phyloP scores from a whole-genome alignment of 2,797 vertebrate species.

The Melopsittacus undulatus region DNA sequence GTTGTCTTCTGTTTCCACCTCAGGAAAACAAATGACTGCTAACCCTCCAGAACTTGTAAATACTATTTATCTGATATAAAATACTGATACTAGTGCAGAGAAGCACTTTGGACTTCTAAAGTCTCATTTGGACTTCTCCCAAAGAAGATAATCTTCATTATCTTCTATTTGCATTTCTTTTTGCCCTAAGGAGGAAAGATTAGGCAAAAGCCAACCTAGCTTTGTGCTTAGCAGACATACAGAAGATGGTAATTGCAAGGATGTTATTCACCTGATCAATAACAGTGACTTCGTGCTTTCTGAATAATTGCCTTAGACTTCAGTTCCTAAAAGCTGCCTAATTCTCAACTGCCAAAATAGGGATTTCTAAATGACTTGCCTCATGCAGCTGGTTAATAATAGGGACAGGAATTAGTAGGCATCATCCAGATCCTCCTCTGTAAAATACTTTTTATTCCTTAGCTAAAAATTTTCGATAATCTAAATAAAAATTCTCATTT shows the following conservation, averaged over 20 bases:
- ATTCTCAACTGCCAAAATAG: background rate
- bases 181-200: background rate
- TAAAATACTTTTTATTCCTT: background rate
- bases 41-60: background rate
- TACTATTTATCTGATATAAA: background rate
- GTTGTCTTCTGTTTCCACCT: background rate
- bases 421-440: background rate
- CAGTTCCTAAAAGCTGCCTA: background rate
- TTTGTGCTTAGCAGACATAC: background rate
- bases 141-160: background rate
- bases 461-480: background rate
- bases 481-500: background rate
- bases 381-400: background rate
- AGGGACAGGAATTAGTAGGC: background rate
- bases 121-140: conserved; percentile 17
- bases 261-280: background rate
- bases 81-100: background rate
- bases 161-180: conserved; percentile 20
- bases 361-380: background rate
- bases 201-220: background rate
- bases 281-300: background rate
- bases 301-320: background rate
- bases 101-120: conserved; percentile 35
- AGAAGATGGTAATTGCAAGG: background rate
- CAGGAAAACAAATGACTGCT: background rate